Evolutionary conservation across 2,888 invertebrate genomes (phyloP).

Genomic region (Acronicta psi): DNA sequence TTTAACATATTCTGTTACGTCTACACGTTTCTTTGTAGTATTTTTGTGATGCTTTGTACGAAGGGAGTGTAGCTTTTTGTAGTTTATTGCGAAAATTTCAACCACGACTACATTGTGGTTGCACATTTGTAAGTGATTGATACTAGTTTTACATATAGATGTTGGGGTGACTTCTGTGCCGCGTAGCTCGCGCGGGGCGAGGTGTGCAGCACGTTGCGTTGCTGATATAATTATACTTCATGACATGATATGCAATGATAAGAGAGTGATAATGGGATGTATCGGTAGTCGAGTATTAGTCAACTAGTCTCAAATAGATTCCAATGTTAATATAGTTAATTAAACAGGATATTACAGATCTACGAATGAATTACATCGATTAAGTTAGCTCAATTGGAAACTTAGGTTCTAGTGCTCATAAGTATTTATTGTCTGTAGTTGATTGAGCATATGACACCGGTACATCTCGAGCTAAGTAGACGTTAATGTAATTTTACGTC

Average conservation of each 20-base stretch:
- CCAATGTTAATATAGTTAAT: slow-evolving; percentile 23
- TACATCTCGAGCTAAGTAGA: slow-evolving; percentile 50
- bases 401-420: slow-evolving; percentile 44
- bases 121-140: slow-evolving; percentile 55
- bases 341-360: slow-evolving; percentile 52
- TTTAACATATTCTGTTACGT: slow-evolving; percentile 77
- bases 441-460: slow-evolving; percentile 42
- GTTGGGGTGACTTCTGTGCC: slow-evolving; percentile 35
- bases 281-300: slow-evolving; percentile 51
- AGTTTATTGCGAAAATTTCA: slow-evolving; percentile 63
- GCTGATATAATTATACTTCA: background rate
- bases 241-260: slow-evolving; percentile 4
- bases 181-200: slow-evolving; percentile 13
- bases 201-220: slow-evolving; percentile 1
- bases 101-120: slow-evolving; percentile 56
- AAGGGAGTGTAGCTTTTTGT: slow-evolving; percentile 70
- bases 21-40: slow-evolving; percentile 79
- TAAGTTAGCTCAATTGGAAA: slow-evolving; percentile 57
- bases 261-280: slow-evolving; percentile 44
- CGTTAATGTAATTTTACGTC: slow-evolving; percentile 11
- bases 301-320: slow-evolving; percentile 39
- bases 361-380: slow-evolving; percentile 56
- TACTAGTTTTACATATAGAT: slow-evolving; percentile 49
- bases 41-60: slow-evolving; percentile 82
- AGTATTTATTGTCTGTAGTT: slow-evolving; percentile 51